phyloP scores from a whole-genome alignment of 2,113 vertebrate genomes.

The Macquaria ambigua region DNA sequence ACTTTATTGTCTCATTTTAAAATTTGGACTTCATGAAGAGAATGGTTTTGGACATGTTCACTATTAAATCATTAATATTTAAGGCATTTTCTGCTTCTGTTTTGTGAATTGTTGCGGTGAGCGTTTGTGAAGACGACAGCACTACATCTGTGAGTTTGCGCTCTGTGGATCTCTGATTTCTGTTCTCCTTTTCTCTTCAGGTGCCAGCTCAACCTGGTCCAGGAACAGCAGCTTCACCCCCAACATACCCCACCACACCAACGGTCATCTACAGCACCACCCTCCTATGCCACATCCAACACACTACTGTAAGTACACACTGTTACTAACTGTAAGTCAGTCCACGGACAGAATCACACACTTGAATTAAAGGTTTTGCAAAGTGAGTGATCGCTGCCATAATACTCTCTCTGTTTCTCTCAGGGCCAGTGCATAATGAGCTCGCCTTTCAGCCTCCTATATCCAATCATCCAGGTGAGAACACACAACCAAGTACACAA shows the following conservation, averaged over 20 bases:
- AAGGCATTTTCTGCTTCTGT: neutral
- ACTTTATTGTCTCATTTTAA: neutral
- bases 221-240: slow-evolving; percentile 92
- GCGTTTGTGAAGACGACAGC: neutral
- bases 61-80: no score
- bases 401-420: slow-evolving; percentile 40
- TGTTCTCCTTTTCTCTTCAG: slow-evolving; percentile 68
- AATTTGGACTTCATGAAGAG: neutral
- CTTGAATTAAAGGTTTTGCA: neutral
- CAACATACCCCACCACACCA: slow-evolving; percentile 94
- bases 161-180: neutral
- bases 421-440: slow-evolving; percentile 98
- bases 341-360: neutral
- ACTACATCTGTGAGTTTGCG: neutral
- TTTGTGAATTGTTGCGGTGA: neutral
- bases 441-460: slow-evolving; percentile 98
- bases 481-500: no score
- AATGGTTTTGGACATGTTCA: no score
- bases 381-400: neutral
- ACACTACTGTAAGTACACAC: slow-evolving; percentile 92
- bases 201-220: slow-evolving; percentile 91
- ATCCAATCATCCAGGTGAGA: slow-evolving; percentile 97
- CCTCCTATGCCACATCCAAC: slow-evolving; percentile 94
- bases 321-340: neutral
- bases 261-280: slow-evolving; percentile 96